These are phyloP conservation scores for Scaeva pyrastri DNA, from an alignment of 2,888 invertebrate genomes.

Conservation along the genomic window DNA sequence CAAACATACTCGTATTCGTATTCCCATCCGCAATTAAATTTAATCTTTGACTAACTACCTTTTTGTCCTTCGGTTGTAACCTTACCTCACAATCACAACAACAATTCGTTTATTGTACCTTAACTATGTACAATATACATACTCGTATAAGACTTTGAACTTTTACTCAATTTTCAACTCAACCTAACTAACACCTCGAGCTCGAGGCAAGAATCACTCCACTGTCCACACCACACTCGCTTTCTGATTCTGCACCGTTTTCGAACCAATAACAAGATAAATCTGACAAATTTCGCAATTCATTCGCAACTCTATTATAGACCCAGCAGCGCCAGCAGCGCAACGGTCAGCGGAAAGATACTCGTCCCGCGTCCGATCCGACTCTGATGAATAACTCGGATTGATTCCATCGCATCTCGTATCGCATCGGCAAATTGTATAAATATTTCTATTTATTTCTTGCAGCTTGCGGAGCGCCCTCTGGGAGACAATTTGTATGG, in stretches of 20 bases:
- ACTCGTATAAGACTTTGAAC: too few species aligned
- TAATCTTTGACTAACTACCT: slow-evolving; percentile 39
- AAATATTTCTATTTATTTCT: slow-evolving; percentile 13
- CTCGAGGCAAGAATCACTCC: slow-evolving; percentile 41
- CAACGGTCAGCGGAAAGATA: too few species aligned
- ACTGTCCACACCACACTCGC: slow-evolving; percentile 37
- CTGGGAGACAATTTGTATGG: slow-evolving; percentile 30
- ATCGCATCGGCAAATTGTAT: slow-evolving; percentile 4
- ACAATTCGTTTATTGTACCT: slow-evolving; percentile 10
- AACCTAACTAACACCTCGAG: not conserved
- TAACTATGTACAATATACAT: not conserved
- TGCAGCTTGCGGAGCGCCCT: not conserved
- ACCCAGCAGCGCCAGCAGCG: too few species aligned
- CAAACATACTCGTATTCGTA: too few species aligned
- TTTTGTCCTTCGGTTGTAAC: slow-evolving; percentile 50
- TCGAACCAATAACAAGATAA: not conserved
- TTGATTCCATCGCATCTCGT: slow-evolving; percentile 23
- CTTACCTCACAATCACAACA: not conserved
- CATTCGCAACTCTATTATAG: slow-evolving; percentile 10
- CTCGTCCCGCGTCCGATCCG: not conserved
- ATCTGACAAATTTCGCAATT: not conserved
- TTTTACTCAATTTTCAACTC: slow-evolving; percentile 33
- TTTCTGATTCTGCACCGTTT: slow-evolving; percentile 39
- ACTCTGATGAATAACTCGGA: slow-evolving; percentile 34
- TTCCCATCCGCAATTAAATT: slow-evolving; percentile 34